Conservation (phyloP, 2,113 vertebrate species). For the Edolisoma coerulescens region DNA sequence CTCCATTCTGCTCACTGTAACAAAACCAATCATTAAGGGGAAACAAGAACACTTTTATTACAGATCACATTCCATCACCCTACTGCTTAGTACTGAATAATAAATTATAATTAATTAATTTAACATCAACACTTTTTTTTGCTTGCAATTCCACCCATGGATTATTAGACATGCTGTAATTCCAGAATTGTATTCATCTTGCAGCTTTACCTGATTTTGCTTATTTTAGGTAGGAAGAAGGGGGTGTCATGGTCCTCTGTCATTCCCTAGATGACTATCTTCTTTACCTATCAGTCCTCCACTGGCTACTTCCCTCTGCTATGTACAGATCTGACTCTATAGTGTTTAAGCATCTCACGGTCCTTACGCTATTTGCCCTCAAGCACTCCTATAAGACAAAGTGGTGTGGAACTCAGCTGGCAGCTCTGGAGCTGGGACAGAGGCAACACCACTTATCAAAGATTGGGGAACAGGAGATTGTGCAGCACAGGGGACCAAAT, state of each 20-base stretch:
- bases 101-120: background rate
- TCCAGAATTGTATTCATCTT: background rate
- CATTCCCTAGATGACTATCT: background rate
- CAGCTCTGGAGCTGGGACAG: background rate
- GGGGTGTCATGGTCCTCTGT: background rate
- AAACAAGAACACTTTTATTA: background rate
- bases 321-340: background rate
- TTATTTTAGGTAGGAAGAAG: background rate
- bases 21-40: background rate
- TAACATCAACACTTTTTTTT: background rate
- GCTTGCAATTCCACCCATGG: background rate
- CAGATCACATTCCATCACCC: background rate
- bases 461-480: fast-evolving
- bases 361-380: background rate
- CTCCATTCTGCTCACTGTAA: background rate
- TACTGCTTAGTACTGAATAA: background rate
- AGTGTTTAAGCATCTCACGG: background rate
- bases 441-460: background rate
- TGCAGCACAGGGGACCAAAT: background rate
- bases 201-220: background rate
- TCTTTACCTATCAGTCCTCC: background rate
- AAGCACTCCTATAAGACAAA: background rate
- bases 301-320: background rate
- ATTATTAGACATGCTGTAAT: background rate
- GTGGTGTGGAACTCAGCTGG: background rate